Evolutionary conservation across 1,140 invertebrate species (phyloP).

Genomic region (Euwallacea fornicatus): DNA sequence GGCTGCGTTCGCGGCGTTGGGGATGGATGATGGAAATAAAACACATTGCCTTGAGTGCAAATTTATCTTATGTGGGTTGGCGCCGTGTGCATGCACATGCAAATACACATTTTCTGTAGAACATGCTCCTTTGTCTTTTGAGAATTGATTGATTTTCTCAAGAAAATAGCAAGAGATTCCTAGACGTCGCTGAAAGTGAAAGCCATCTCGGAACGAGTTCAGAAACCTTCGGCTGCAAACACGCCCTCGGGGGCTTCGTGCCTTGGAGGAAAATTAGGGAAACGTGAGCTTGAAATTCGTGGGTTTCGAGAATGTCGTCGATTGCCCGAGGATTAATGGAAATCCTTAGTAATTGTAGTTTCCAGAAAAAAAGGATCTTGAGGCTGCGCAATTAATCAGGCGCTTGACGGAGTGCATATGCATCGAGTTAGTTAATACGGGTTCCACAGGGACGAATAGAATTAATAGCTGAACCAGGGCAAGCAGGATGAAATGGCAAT

Average conservation of each 20-base stretch:
- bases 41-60: too few relatives aligned
- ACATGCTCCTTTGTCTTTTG: too few relatives aligned
- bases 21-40: too few relatives aligned
- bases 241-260: background rate
- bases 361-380: background rate
- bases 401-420: too few relatives aligned
- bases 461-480: background rate
- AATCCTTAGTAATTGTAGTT: slow-evolving; percentile 1
- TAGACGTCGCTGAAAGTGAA: background rate
- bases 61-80: too few relatives aligned
- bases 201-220: background rate
- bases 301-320: background rate
- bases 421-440: background rate
- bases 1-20: too few relatives aligned
- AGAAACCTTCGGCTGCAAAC: too few relatives aligned
- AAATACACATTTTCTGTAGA: too few relatives aligned
- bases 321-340: background rate
- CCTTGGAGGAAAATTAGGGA: slow-evolving; percentile 1
- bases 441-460: background rate
- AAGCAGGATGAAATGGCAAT: slow-evolving; percentile 1
- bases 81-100: too few relatives aligned
- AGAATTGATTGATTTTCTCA: too few relatives aligned
- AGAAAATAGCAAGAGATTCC: too few relatives aligned
- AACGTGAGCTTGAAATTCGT: slow-evolving; percentile 1
- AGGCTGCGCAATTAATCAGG: too few relatives aligned